These are phyloP conservation scores for Porites divaricata DNA, from an alignment of 92 coral and sea anemone species.

Conservation along the genomic window DNA sequence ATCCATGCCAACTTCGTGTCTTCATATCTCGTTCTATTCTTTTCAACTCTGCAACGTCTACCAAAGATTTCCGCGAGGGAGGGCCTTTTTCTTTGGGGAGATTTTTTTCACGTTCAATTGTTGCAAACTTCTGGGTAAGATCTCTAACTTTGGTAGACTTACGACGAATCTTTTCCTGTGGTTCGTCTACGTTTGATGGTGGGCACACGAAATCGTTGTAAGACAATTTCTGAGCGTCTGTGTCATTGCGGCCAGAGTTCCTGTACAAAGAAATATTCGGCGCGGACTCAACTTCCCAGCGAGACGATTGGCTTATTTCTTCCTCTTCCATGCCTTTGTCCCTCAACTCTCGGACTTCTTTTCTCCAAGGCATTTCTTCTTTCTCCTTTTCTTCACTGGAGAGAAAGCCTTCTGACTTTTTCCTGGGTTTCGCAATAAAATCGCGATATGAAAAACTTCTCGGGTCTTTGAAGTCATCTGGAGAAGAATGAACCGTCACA, in stretches of 20 bases:
- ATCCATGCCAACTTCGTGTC: slow-evolving; percentile 64
- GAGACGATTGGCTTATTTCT: slow-evolving; percentile 27
- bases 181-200: slow-evolving; percentile 41
- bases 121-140: slow-evolving; percentile 67
- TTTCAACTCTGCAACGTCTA: slow-evolving; percentile 80
- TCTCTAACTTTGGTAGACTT: slow-evolving; percentile 65
- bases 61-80: slow-evolving; percentile 75
- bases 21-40: slow-evolving; percentile 71
- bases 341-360: slow-evolving; percentile 41
- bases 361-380: slow-evolving; percentile 58
- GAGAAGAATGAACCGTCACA: slow-evolving; percentile 3
- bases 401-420: slow-evolving; percentile 22
- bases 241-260: background rate
- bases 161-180: slow-evolving; percentile 27
- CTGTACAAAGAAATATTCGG: slow-evolving; percentile 5
- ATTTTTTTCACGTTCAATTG: slow-evolving; percentile 58
- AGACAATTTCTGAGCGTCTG: slow-evolving; percentile 15
- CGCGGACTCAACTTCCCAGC: slow-evolving; percentile 20
- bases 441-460: slow-evolving; percentile 60
- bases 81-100: slow-evolving; percentile 66
- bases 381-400: slow-evolving; percentile 23
- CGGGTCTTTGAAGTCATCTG: slow-evolving; percentile 24
- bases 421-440: slow-evolving; percentile 45
- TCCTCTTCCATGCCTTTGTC: slow-evolving; percentile 29
- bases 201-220: slow-evolving; percentile 61